These are phyloP conservation scores for Gila orcuttii DNA, from an alignment of 2,113 vertebrate species.

Conservation along the genomic window DNA sequence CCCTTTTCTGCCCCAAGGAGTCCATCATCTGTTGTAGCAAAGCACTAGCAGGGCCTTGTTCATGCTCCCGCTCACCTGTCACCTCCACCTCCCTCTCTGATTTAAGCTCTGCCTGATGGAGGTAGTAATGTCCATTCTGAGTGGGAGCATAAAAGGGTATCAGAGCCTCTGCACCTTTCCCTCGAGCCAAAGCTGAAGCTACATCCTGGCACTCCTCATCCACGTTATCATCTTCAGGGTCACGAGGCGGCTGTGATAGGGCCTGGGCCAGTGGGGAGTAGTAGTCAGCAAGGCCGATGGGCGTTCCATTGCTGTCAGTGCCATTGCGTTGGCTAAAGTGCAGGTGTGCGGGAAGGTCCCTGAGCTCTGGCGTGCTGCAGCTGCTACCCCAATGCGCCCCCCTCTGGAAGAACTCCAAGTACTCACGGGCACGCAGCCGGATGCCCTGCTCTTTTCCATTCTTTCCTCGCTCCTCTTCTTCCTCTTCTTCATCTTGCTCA, in stretches of 20 bases:
- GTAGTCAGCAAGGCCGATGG: slow-evolving; percentile 69
- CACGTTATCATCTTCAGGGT: slow-evolving; percentile 84
- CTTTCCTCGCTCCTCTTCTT: slow-evolving; percentile 64
- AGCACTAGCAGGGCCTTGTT: slow-evolving; percentile 86
- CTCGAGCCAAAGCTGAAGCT: slow-evolving; percentile 55
- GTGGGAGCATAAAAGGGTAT: slow-evolving; percentile 80
- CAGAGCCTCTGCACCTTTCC: slow-evolving; percentile 67
- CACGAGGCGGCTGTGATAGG: slow-evolving; percentile 68
- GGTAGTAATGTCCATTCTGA: slow-evolving; percentile 85
- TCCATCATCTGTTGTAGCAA: slow-evolving; percentile 95
- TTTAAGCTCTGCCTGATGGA: slow-evolving; percentile 72
- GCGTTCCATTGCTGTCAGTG: slow-evolving; percentile 73
- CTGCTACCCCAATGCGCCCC: slow-evolving; percentile 81
- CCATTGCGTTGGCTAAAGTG: slow-evolving; percentile 81
- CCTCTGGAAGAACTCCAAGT: slow-evolving; percentile 97
- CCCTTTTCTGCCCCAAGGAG: slow-evolving; percentile 84
- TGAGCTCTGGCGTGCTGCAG: slow-evolving; percentile 82
- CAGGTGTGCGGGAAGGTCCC: slow-evolving; percentile 77
- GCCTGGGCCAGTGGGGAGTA: slow-evolving; percentile 72
- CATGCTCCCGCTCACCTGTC: slow-evolving; percentile 72
- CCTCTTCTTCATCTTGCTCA: slow-evolving; percentile 71
- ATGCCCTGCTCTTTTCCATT: slow-evolving; percentile 85
- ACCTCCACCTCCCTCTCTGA: slow-evolving; percentile 74
- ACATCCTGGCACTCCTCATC: slow-evolving; percentile 75
- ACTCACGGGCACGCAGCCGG: slow-evolving; percentile 90